Conservation (phyloP, 2,888 invertebrate genomes). For the Polyommatus icarus region DNA sequence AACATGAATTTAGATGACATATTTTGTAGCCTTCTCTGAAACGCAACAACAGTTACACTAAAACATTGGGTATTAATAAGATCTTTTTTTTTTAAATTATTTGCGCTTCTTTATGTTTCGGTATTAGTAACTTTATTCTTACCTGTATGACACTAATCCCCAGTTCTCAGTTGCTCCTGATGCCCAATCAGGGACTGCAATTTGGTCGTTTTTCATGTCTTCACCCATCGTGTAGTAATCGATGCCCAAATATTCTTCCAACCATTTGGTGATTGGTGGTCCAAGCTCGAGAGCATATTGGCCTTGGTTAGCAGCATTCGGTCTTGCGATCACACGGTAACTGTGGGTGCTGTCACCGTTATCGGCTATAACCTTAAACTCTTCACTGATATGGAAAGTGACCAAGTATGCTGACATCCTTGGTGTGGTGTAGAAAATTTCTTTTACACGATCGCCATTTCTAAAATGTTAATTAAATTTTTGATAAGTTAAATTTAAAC, state of each 20-base stretch:
- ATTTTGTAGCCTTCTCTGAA: no score
- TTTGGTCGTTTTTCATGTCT: constrained; percentile 70
- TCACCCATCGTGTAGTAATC: constrained; percentile 64
- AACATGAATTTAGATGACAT: not conserved
- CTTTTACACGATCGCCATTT: constrained; percentile 55
- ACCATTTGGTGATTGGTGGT: constrained; percentile 64
- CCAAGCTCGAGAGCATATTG: constrained; percentile 69
- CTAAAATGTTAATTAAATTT: constrained; percentile 47
- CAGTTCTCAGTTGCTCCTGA: constrained; percentile 76
- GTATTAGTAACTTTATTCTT: not conserved
- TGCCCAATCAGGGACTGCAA: constrained; percentile 72
- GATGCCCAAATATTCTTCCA: constrained; percentile 63
- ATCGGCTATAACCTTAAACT: constrained; percentile 64
- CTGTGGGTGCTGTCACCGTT: constrained; percentile 52
- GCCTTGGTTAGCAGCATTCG: constrained; percentile 63
- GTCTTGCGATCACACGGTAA: constrained; percentile 68
- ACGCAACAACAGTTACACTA: no score
- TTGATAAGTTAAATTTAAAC: no score
- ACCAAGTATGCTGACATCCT: constrained; percentile 92
- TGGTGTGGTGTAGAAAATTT: constrained; percentile 80
- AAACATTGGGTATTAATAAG: no score
- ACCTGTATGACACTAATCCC: constrained; percentile 75
- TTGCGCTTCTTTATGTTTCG: no score
- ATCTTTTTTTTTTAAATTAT: no score
- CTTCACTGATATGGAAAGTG: constrained; percentile 82